These are phyloP conservation scores for Agrypnia vestita DNA, from an alignment of 1,140 invertebrate species.

Conservation along the genomic window DNA sequence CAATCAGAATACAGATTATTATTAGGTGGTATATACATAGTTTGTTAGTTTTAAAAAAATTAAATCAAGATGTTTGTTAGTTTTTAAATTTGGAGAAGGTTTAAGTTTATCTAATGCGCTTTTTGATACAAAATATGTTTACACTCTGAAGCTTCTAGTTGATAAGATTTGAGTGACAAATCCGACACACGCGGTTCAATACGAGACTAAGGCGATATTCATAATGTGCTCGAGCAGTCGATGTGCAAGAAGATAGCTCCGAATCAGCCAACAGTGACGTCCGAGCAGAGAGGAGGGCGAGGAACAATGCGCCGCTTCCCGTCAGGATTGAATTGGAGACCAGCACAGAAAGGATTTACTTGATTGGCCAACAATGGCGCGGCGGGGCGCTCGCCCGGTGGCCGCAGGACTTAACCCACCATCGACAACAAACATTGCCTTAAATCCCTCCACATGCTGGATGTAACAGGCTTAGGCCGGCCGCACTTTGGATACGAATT, in stretches of 20 bases:
- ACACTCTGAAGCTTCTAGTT: too few species aligned
- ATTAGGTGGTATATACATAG: too few species aligned
- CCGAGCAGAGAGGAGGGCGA: conserved; percentile 8
- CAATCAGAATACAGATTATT: too few species aligned
- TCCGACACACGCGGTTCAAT: conserved; percentile 14
- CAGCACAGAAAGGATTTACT: conserved; percentile 36
- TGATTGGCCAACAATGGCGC: conserved; percentile 59
- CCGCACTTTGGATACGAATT: too few species aligned
- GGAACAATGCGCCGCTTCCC: conserved; percentile 27
- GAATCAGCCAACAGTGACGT: background rate
- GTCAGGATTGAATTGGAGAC: background rate
- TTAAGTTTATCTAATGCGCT: background rate
- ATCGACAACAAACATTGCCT: background rate
- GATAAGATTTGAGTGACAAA: conserved; percentile 15
- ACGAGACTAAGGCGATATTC: background rate
- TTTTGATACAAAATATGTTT: background rate
- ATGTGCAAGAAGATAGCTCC: too few species aligned
- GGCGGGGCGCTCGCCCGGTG: conserved; percentile 44
- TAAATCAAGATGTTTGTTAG: too few species aligned
- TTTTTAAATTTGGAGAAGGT: too few species aligned
- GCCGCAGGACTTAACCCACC: background rate
- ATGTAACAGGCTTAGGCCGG: too few species aligned
- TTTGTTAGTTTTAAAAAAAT: too few species aligned
- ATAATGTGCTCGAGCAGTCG: too few species aligned
- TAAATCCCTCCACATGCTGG: too few species aligned